Base-by-base conservation (phyloP, 2,113 vertebrate species). In the Holacanthus passer region DNA sequence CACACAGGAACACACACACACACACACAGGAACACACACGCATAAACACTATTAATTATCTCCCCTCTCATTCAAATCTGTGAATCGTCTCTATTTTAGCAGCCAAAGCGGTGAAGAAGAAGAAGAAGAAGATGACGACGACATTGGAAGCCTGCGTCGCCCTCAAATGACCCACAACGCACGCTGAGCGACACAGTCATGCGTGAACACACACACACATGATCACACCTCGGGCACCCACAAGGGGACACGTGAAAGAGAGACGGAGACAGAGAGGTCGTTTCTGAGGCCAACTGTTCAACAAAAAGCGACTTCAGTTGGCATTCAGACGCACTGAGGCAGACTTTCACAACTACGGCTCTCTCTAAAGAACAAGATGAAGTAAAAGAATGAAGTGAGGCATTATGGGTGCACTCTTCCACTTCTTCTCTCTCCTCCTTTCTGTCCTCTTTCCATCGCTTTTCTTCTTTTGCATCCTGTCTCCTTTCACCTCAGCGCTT, bases 1-100 rank as follows among this genome's bases (percentile, higher is more conserved):
- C 55, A 71, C 58, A 63, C 68, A 64, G 55, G 64, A 75, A 67
- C 52, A 73, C 62, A 81, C 17, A 74, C 43, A 74, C 32, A 81
- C 82, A 73, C 58, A 58, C 55, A 59, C 45, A 48, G 17, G 2
- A 9, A 79, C 39, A 59, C 58, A 64, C 63, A 55, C 7, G 5
- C 73, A 85, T 52, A 73, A 47, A 90, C 83, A 79, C 73, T 37
- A 64, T 85, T 86, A 85, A 88, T 87, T 87, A 89, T 80, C 86
- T 76, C 80, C 60, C 45, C 63, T 78, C 74, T 85, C 83, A 74
- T 83, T 88, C 65, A 87, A 73, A 87, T 77, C 74, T 88, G 88
- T 78, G 82, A 90, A 82, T 75, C 52, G 55, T 84, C 83, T 91
- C 77, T 20, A 66, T 83, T 59, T 75, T 65, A 19, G 70, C 56